Evolutionary conservation across 2,888 invertebrate genomes (phyloP), one percentile per base, ranked within the genome.

Genomic region (Pollenia angustigena): DNA sequence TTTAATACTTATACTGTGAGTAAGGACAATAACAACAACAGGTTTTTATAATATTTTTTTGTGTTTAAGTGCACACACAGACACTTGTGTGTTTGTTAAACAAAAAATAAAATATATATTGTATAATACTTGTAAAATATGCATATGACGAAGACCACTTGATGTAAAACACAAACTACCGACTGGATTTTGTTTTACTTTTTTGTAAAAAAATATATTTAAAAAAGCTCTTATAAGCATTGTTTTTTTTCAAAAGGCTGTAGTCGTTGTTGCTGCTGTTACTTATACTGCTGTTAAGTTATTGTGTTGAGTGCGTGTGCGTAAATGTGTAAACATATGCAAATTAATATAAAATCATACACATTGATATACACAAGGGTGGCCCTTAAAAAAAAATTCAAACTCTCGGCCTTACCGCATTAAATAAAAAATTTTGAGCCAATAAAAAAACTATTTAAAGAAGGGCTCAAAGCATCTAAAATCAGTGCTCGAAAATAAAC

Each of bases 111-210:
- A 68, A 3, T 14, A 64, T 12, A 50, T n/a, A 18, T 44, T 14
- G 32, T 32, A 46, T 12, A 50, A 16, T 48, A 72, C 72, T 72
- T 72, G 80, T 52, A 66, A 81, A 82, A 62, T 79, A 79, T 85
- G 54, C 42, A 82, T 58, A 81, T 76, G 71, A 86, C 44, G 76
- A 85, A 71, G 83, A 79, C 86, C 83, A 86, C 86, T 86, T 86
- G 80, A 86, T 83, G 83, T 86, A 83, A 80, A 86, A 86, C 64
- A 82, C 46, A 68, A 68, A 58, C 68, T 68, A 75, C 32, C 32
- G 6, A 32, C 60, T 60, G 60, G 10, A 54, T 75, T 68, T 64
- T 62, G 12, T 52, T 60, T 58, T 58, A 8, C 11, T 52, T 14
- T 66, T 54, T 64, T 54, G 64, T 16, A 58, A 14, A 12, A 40